phyloP scores from a whole-genome alignment of 2,888 invertebrate genomes.

The Hyppa rectilinea region DNA sequence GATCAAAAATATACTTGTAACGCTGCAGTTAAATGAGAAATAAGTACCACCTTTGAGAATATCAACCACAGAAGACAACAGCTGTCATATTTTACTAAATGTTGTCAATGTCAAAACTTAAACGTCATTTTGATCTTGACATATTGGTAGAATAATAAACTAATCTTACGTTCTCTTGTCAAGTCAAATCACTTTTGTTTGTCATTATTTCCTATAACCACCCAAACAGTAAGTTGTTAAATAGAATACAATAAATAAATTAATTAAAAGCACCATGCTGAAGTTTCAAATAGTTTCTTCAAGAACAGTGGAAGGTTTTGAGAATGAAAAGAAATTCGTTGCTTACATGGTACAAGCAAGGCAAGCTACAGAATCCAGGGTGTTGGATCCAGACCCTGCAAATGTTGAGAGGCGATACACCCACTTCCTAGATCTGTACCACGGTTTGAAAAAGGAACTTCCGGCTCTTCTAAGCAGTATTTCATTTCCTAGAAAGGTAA shows the following conservation, averaged over 20 bases:
- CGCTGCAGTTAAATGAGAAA: neutral
- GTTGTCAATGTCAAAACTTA: constrained; percentile 7
- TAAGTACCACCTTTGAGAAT: neutral
- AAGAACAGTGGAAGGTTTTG: constrained; percentile 91
- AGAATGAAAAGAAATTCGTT: constrained; percentile 92
- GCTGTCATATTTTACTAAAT: neutral
- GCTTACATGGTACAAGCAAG: constrained; percentile 92
- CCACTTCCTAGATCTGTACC: constrained; percentile 92
- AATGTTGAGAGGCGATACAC: constrained; percentile 93
- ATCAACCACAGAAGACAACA: neutral
- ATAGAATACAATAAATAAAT: neutral
- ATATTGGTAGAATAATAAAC: no score
- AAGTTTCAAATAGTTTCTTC: constrained; percentile 93
- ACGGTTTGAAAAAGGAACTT: constrained; percentile 91
- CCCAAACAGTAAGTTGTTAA: constrained; percentile 20
- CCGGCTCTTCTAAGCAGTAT: constrained; percentile 89
- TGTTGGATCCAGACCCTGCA: constrained; percentile 91
- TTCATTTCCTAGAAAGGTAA: constrained; percentile 92
- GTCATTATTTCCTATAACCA: constrained; percentile 30
- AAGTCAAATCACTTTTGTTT: constrained; percentile 36
- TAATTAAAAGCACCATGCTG: constrained; percentile 75
- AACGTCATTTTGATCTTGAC: constrained; percentile 12
- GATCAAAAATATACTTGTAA: neutral
- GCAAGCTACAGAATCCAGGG: constrained; percentile 85
- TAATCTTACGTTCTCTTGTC: constrained; percentile 26